phyloP scores from a whole-genome alignment of 2,888 invertebrate species.

The Hydraecia micacea region DNA sequence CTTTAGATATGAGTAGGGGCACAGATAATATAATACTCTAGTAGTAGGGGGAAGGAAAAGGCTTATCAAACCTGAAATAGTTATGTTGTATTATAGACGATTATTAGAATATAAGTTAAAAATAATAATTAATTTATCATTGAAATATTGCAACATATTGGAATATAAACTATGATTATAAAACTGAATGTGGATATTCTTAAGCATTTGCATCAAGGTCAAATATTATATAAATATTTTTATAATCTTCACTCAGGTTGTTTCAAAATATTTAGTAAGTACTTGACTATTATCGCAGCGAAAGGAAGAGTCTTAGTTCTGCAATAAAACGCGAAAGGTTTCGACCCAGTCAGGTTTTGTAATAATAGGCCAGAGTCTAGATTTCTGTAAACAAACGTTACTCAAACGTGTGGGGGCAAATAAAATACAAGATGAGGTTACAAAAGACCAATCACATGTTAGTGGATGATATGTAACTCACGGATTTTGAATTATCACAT shows the following conservation, averaged over 20 bases:
- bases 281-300: slow-evolving; percentile 18
- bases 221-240: slow-evolving; percentile 8
- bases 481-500: slow-evolving; percentile 22
- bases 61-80: neutral
- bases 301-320: slow-evolving; percentile 41
- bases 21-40: too few relatives aligned
- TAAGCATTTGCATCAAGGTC: slow-evolving; percentile 9
- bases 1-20: neutral
- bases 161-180: neutral
- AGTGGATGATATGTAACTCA: slow-evolving; percentile 30
- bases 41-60: slow-evolving; percentile 15
- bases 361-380: slow-evolving; percentile 41
- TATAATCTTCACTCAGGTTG: neutral
- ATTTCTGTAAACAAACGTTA: slow-evolving; percentile 39
- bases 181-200: neutral
- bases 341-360: slow-evolving; percentile 30
- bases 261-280: slow-evolving; percentile 20
- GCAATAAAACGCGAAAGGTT: slow-evolving; percentile 59
- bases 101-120: neutral
- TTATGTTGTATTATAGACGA: neutral
- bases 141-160: neutral
- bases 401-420: slow-evolving; percentile 20
- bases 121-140: neutral
- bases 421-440: slow-evolving; percentile 18
- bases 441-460: slow-evolving; percentile 21